Percentiles rank a stretch among this genome's conserved stretches.
Evolutionary conservation across 2,113 vertebrate genomes (phyloP).

Genomic region (Nycticebus coucang): DNA sequence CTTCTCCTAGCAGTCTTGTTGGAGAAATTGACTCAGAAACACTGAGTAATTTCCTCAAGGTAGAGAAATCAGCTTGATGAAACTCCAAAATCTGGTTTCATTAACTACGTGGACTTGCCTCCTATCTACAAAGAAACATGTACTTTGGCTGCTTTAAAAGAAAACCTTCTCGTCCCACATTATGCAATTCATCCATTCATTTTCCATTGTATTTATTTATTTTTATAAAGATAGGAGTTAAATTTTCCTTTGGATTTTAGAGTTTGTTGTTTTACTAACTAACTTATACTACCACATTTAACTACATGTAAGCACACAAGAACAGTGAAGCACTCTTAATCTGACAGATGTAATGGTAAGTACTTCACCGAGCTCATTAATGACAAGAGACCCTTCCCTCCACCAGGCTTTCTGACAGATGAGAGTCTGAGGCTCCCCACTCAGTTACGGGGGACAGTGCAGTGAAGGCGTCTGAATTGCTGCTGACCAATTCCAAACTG

Average conservation of each 20-base stretch:
- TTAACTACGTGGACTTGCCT: too few relatives aligned
- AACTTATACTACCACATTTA: conserved; percentile 61
- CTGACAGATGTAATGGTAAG: conserved; percentile 71
- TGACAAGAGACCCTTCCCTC: conserved; percentile 45
- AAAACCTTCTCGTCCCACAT: background rate
- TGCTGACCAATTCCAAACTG: conserved; percentile 51
- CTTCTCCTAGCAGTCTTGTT: background rate
- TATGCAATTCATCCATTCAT: background rate
- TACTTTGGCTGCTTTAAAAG: background rate
- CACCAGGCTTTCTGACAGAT: conserved; percentile 69
- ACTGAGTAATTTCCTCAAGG: accelerated
- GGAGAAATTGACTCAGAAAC: background rate
- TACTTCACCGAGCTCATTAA: conserved; percentile 70
- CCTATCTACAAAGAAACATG: background rate
- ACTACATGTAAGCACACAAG: conserved; percentile 6
- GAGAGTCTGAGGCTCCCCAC: background rate
- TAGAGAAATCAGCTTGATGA: background rate
- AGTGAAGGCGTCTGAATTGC: conserved; percentile 40
- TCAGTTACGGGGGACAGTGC: conserved; percentile 43
- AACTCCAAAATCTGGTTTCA: background rate
- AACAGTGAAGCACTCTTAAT: conserved; percentile 70
- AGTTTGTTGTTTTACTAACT: conserved; percentile 62
- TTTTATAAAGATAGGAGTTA: background rate
- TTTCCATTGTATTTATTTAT: background rate
- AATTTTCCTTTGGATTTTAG: background rate